Evolutionary conservation across 1,140 invertebrate species (phyloP), one percentile per base, ranked within the genome.

Genomic region (Dendroctonus valens): DNA sequence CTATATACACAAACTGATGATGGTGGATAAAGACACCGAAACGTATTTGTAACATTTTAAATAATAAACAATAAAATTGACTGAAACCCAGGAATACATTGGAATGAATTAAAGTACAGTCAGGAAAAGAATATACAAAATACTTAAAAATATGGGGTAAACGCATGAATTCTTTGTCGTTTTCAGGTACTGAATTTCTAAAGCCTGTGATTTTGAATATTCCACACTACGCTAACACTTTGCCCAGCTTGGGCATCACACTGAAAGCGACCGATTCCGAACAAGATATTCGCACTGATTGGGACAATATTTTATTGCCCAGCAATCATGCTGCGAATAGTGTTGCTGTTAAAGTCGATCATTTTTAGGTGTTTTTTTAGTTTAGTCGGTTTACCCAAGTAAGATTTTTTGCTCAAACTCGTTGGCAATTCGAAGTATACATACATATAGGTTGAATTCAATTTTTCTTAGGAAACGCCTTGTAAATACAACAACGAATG

Each of bases 311-410:
- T 73, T 87, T 86, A 79, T 83, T 85, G 75, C 91, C 83, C 70
- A 85, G 85, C 41, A 91, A 87, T 79, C 90, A 91, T 73, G 91
- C 87, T 6, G 85, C 91, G 26, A 91, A 92, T 76, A 91, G 89
- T 69, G 90, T 95, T 7, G 91, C 91, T 49, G 92, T 94, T 54
- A 87, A 92, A 80, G 90, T 94, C 52, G 92, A 94, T 80, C 93
- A 94, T 80, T 94, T 95, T 80, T 95, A 82, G 48, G 37, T 52
- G 12, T 57, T 49, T 52, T 26, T 63, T 15, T 44, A 8, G 41
- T 41, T n/a, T 15, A 53, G 50, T 26, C 6, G 7, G 50, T 51
- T 12, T 51, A 51, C 26, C 26, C 26, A 26, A 26, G 26, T 26
- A 26, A 26, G 26, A 26, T 26, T 26, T 26, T 26, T 26, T 26